Base-by-base conservation (phyloP, 2,888 invertebrate species). In the Drosophila incognita region DNA sequence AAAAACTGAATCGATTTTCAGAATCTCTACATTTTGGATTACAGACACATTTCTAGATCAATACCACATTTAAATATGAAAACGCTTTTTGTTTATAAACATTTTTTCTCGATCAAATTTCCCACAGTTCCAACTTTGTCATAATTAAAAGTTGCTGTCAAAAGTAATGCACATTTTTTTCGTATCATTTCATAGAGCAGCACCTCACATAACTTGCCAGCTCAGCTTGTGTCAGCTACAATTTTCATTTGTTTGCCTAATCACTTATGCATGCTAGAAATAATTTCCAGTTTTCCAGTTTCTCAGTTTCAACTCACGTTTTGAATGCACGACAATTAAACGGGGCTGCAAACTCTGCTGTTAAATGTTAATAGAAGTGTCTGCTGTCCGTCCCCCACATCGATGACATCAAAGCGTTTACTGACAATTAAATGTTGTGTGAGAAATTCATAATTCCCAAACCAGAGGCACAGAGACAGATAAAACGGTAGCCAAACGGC, bases 401-500 rank as follows among this genome's bases (percentile, higher is more conserved):
- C 76, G 85, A 81, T 84, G 87, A 82, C 82, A 81, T 73, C 81
- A 62, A 81, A 67, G 74, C 71, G 72, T 85, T 86, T 82, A 82
- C 59, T 71, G 77, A 77, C 85, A 86, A 86, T 87, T 85, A 85
- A 85, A 77, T 70, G 85, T 60, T 77, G 64, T 87, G 87, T 85
- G 83, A 67, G 77, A 85, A 85, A 85, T 84, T 74, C 71, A 81
- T 87, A 87, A 85, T 76, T 75, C 72, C 69, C 67, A 60, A 57
- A 36, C 27, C 27, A 7, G 42, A 52, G 36, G 48, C 21, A 33
- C 27, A 51, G 42, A 52, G 42, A 52, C 21, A 33, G 24, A 51
- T 5, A 13, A 38, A 31, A 74, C 82, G 69, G 77, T 74, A 75
- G 82, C 62, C 54, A 65, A 69, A 73, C 33, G 11, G 49, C 38